phyloP scores from a whole-genome alignment of 2,888 invertebrate genomes.

The Cheiracanthium punctorium region DNA sequence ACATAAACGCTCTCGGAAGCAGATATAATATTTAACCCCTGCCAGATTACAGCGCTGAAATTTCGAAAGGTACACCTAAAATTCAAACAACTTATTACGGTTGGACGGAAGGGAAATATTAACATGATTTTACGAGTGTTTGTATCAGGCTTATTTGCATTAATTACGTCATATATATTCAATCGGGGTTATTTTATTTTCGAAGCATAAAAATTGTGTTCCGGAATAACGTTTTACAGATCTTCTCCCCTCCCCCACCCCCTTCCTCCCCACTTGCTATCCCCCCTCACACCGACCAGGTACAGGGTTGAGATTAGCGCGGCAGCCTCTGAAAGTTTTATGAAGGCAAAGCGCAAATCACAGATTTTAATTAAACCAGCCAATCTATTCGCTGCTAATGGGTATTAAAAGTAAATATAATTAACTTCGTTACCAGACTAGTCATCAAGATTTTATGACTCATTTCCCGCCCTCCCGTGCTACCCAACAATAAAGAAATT shows the following conservation, averaged over 20 bases:
- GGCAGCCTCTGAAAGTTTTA: constrained; percentile 56
- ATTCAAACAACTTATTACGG: constrained; percentile 39
- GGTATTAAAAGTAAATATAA: constrained; percentile 69
- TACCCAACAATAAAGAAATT: constrained; percentile 51
- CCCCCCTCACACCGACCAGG: constrained; percentile 3
- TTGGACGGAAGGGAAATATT: constrained; percentile 44
- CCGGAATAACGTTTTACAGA: constrained; percentile 53
- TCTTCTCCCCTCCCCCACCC: constrained; percentile 24
- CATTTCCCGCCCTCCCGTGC: constrained; percentile 46
- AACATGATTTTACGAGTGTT: constrained; percentile 66
- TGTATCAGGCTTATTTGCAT: constrained; percentile 59
- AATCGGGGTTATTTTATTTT: constrained; percentile 61
- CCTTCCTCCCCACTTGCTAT: neutral
- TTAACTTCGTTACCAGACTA: constrained; percentile 63
- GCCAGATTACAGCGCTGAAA: constrained; percentile 48
- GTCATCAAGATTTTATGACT: constrained; percentile 69
- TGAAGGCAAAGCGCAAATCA: constrained; percentile 65
- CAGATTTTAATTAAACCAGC: constrained; percentile 68
- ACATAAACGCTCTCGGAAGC: constrained; percentile 3
- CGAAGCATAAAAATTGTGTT: constrained; percentile 63
- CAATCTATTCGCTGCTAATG: constrained; percentile 65
- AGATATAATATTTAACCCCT: neutral
- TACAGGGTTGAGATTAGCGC: constrained; percentile 40
- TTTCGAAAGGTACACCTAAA: constrained; percentile 39
- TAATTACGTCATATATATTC: constrained; percentile 69